phyloP scores from a whole-genome alignment of 2,888 invertebrate species.

The Nomada goodeniana region DNA sequence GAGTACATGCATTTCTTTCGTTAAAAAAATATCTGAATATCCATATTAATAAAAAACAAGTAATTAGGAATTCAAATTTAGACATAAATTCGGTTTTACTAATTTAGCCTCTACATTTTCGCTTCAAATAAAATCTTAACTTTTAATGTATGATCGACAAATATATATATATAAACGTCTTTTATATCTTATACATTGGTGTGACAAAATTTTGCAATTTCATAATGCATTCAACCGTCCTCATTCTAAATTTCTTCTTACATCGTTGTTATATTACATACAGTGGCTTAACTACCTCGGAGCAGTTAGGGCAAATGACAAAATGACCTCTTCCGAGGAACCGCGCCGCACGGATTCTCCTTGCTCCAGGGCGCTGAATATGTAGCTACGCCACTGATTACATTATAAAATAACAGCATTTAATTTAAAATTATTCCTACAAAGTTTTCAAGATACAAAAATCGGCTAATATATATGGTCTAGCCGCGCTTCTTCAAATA shows the following conservation, averaged over 20 bases:
- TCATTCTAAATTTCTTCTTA: constrained; percentile 11
- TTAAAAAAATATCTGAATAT: constrained; percentile 5
- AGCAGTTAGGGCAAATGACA: no score
- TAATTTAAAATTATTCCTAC: not conserved
- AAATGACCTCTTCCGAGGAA: no score
- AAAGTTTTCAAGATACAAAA: not conserved
- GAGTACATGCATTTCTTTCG: constrained; percentile 18
- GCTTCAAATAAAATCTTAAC: constrained; percentile 28
- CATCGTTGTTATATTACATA: not conserved
- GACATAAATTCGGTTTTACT: constrained; percentile 1
- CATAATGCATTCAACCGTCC: constrained; percentile 38
- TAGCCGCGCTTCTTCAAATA: not conserved
- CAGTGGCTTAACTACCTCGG: no score
- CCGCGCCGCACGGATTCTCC: no score
- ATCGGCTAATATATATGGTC: not conserved
- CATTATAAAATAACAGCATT: not conserved
- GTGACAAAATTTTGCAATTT: constrained; percentile 30
- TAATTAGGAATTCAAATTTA: constrained; percentile 24
- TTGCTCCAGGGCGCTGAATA: no score
- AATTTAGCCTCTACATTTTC: constrained; percentile 23
- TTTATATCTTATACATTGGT: constrained; percentile 20
- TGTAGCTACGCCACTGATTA: no score
- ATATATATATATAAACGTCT: constrained; percentile 22
- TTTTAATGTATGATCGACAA: constrained; percentile 11
- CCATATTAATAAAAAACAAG: constrained; percentile 7